Evolutionary conservation across 1,140 invertebrate species (phyloP).

Genomic region (roundworm (Caenorhabditis elegans)): DNA sequence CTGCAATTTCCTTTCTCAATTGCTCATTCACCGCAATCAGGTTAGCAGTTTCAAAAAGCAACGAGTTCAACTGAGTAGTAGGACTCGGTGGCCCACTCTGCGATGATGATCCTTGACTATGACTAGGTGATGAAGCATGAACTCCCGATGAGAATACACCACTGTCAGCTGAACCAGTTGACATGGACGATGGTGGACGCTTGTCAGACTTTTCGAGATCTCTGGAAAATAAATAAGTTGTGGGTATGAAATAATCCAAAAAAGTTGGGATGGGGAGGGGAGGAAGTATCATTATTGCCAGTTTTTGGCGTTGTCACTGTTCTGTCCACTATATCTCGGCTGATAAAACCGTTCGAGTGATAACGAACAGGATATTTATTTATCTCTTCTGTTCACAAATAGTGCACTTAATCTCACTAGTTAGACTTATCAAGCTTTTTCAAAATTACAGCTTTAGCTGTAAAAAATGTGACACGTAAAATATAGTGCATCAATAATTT

Average conservation of each 20-base stretch:
- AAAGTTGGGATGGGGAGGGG: neutral
- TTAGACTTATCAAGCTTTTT: too few species aligned
- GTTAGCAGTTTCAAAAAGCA: constrained; percentile 13
- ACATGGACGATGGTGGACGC: neutral
- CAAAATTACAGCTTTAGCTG: too few species aligned
- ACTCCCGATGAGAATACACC: constrained; percentile 8
- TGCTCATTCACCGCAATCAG: constrained; percentile 27
- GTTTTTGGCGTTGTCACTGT: neutral
- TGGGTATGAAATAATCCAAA: neutral
- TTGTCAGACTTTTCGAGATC: constrained; percentile 5
- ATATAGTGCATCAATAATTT: too few species aligned
- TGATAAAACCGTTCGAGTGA: constrained; percentile 24
- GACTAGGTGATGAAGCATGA: neutral
- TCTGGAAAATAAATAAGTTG: neutral
- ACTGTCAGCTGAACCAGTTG: constrained; percentile 2
- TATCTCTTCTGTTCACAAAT: neutral
- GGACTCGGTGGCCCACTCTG: constrained; percentile 18
- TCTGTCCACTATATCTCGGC: neutral
- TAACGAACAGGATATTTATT: constrained; percentile 26
- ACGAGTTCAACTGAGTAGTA: neutral
- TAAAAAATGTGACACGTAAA: too few species aligned
- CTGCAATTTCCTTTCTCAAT: constrained; percentile 1
- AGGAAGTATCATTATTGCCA: constrained; percentile 7
- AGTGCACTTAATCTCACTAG: neutral
- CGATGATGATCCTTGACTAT: constrained; percentile 19